Percentiles rank a stretch among this genome's conserved stretches.
phyloP scores from a whole-genome alignment of 2,888 invertebrate species.

The Saturnia pavonia region DNA sequence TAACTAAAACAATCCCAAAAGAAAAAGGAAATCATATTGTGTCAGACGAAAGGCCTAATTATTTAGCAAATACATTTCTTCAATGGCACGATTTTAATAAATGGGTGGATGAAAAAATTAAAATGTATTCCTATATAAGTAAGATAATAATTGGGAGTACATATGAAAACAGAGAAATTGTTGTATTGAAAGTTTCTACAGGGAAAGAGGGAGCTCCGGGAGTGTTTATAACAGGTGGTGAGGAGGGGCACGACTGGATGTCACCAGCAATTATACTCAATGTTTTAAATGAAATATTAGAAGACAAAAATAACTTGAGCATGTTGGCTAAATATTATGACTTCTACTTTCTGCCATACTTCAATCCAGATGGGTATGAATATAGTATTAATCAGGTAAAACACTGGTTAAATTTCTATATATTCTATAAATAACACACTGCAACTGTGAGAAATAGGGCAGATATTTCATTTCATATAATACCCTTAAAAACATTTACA shows the following conservation, averaged over 20 bases:
- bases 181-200: conserved; percentile 52
- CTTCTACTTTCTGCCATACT: conserved; percentile 63
- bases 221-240: conserved; percentile 66
- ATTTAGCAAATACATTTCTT: conserved; percentile 14
- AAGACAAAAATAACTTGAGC: conserved; percentile 32
- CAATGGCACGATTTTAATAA: conserved; percentile 7
- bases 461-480: too few relatives aligned
- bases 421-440: neutral
- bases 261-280: conserved; percentile 58
- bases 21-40: neutral
- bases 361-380: conserved; percentile 73
- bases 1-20: neutral
- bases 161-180: conserved; percentile 56
- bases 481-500: too few relatives aligned
- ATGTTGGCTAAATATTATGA: conserved; percentile 46
- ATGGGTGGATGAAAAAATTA: conserved; percentile 15
- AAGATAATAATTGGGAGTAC: conserved; percentile 55
- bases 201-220: conserved; percentile 39
- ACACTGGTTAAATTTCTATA: neutral
- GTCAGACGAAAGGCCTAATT: neutral
- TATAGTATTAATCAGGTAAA: conserved; percentile 41
- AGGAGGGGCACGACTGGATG: conserved; percentile 65
- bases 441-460: too few relatives aligned
- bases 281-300: conserved; percentile 46
- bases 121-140: conserved; percentile 20